Conservation (phyloP, 2,888 invertebrate species). For the Eudasyphora cyanicolor region DNA sequence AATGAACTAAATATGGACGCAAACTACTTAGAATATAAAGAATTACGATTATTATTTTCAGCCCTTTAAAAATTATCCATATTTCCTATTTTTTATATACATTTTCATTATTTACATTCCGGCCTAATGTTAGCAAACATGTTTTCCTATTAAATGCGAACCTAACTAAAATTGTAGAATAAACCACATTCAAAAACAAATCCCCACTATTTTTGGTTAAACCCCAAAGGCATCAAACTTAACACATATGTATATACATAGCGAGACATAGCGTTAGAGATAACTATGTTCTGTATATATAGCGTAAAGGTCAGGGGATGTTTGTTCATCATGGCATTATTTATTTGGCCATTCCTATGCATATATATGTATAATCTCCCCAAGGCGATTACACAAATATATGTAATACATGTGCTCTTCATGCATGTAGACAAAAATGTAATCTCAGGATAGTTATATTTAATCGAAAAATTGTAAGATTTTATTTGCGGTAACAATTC, state of each 20-base stretch:
- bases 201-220: not conserved
- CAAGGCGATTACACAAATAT: not conserved
- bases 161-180: not conserved
- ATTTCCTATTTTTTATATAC: too few species aligned
- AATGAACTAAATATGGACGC: too few species aligned
- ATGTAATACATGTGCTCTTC: too few species aligned
- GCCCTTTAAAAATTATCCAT: too few species aligned
- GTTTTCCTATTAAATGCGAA: not conserved
- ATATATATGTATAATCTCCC: not conserved
- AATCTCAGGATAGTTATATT: not conserved
- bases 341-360: not conserved
- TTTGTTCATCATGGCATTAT: not conserved
- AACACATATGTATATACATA: not conserved
- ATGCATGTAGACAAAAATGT: too few species aligned
- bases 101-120: not conserved
- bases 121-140: not conserved
- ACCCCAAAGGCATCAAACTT: not conserved
- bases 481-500: not conserved
- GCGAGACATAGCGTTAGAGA: not conserved
- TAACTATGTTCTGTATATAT: not conserved
- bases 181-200: not conserved
- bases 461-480: not conserved
- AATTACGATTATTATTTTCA: too few species aligned
- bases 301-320: not conserved
- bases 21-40: too few species aligned